phyloP scores from a whole-genome alignment of 2,113 vertebrate species.

The Motacilla tschutschensis region DNA sequence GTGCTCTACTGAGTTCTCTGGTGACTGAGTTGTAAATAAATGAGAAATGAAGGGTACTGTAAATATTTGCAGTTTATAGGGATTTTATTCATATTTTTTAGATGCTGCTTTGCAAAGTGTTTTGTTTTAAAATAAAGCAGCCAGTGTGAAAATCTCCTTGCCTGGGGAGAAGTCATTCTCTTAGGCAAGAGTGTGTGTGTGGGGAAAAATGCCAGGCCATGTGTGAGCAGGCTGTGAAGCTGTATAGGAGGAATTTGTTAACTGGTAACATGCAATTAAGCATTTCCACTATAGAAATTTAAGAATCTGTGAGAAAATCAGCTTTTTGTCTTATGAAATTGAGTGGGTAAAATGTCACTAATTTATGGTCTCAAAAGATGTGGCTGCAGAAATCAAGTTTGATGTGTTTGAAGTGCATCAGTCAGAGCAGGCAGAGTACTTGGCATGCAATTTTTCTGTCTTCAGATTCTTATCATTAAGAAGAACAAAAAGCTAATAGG shows the following conservation, averaged over 20 bases:
- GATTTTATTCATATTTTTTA: neutral
- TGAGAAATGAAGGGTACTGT: neutral
- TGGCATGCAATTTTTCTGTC: constrained; percentile 31
- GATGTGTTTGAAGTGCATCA: neutral
- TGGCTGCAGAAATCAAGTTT: neutral
- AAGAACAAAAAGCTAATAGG: constrained; percentile 41
- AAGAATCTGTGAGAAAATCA: neutral
- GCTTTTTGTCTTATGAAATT: neutral
- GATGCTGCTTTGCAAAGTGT: neutral
- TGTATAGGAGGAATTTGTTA: neutral
- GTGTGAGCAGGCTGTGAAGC: neutral
- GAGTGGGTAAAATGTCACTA: neutral
- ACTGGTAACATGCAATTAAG: neutral
- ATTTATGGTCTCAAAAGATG: neutral
- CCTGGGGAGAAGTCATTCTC: neutral
- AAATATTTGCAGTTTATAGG: neutral
- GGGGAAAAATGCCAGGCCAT: neutral
- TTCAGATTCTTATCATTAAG: constrained; percentile 40
- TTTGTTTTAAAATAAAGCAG: constrained; percentile 8
- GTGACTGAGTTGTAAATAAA: neutral
- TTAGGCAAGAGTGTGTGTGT: neutral
- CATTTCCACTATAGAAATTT: neutral
- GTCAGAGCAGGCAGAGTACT: constrained; percentile 26
- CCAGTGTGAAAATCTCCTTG: neutral
- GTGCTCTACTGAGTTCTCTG: neutral